These are phyloP conservation scores for Cryptophagus acutangulus DNA, from an alignment of 2,888 invertebrate species.

Conservation along the genomic window DNA sequence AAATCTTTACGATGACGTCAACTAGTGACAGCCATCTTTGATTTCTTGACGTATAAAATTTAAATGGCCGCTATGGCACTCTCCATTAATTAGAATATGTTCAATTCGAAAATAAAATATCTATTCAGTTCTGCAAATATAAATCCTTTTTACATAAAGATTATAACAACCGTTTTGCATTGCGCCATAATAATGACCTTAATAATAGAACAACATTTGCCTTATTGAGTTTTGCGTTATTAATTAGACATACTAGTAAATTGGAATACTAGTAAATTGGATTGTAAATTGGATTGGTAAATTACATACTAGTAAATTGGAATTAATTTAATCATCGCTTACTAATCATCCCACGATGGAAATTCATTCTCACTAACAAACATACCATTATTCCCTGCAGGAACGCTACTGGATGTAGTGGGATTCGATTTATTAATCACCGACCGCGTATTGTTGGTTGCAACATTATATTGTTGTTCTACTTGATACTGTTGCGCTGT, in stretches of 20 bases:
- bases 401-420: slow-evolving; percentile 19
- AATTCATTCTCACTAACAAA: slow-evolving; percentile 37
- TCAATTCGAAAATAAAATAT: too few relatives aligned
- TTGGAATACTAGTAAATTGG: too few relatives aligned
- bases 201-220: slow-evolving; percentile 20
- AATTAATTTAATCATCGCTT: slow-evolving; percentile 5
- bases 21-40: too few relatives aligned
- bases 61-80: too few relatives aligned
- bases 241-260: too few relatives aligned
- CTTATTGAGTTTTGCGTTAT: too few relatives aligned
- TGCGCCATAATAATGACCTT: slow-evolving; percentile 12
- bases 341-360: slow-evolving; percentile 37
- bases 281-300: slow-evolving; percentile 4
- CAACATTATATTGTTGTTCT: slow-evolving; percentile 45
- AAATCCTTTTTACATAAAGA: too few relatives aligned
- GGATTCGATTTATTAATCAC: slow-evolving; percentile 39
- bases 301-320: neutral
- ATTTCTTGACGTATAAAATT: too few relatives aligned
- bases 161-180: too few relatives aligned
- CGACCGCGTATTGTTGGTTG: slow-evolving; percentile 45
- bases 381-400: slow-evolving; percentile 25
- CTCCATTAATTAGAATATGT: too few relatives aligned
- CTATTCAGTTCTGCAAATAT: too few relatives aligned
- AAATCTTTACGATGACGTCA: too few relatives aligned
- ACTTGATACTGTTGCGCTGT: slow-evolving; percentile 40